These are phyloP conservation scores for Gymnogyps californianus DNA, from an alignment of 2,113 vertebrate species.

Conservation along the genomic window DNA sequence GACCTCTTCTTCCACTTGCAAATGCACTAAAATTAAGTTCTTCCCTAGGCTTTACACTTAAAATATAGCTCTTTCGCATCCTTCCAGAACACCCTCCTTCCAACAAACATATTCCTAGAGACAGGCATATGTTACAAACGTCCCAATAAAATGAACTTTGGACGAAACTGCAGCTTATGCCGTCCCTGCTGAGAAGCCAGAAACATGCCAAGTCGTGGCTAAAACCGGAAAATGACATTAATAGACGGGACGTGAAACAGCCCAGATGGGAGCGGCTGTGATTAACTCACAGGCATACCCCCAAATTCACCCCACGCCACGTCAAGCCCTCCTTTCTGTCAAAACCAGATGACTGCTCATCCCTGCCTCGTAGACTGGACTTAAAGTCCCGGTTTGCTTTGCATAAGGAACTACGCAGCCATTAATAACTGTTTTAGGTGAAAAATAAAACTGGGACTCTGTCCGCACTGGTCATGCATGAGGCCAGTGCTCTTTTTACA, in stretches of 20 bases:
- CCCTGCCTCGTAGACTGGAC: neutral
- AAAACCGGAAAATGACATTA: neutral
- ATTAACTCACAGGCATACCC: accelerated
- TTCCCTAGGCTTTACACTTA: neutral
- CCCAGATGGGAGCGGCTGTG: neutral
- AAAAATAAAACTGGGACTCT: neutral
- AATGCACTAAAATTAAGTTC: conserved; percentile 23
- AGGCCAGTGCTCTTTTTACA: neutral
- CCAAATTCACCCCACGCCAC: accelerated
- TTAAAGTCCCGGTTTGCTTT: neutral
- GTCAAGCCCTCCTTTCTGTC: neutral
- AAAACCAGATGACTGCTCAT: neutral
- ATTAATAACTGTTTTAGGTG: neutral
- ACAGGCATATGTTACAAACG: conserved; percentile 17
- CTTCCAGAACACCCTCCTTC: conserved; percentile 20
- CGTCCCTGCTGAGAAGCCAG: neutral
- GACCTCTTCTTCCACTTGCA: neutral
- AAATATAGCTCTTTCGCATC: conserved; percentile 2
- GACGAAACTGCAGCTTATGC: neutral
- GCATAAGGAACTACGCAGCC: neutral
- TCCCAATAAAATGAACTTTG: neutral
- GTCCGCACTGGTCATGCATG: accelerated
- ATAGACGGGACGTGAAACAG: neutral
- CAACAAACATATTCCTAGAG: conserved; percentile 5
- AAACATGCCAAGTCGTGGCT: neutral